Conservation (phyloP, 2,888 invertebrate genomes). For the Tetragnatha montana region DNA sequence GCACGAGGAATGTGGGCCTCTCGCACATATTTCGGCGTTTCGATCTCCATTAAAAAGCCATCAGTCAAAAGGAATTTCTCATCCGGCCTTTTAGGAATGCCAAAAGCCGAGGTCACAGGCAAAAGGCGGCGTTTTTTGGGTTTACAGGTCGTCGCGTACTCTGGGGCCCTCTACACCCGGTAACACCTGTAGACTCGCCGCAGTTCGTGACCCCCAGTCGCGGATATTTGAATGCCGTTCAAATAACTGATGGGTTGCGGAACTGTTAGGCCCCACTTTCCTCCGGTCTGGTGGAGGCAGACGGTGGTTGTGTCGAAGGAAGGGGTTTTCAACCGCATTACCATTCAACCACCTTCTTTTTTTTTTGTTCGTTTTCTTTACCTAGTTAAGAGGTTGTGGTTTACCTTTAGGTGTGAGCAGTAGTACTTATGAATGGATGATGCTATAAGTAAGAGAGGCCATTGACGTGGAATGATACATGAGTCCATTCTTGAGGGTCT, state of each 20-base stretch:
- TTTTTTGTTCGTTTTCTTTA: too few species aligned
- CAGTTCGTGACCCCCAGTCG: slow-evolving; percentile 32
- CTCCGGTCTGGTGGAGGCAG: background rate
- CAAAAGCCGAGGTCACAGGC: slow-evolving; percentile 27
- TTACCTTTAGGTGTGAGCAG: too few species aligned
- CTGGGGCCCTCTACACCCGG: slow-evolving; percentile 26
- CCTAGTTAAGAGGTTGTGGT: too few species aligned
- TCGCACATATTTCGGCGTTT: background rate
- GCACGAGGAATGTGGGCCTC: background rate
- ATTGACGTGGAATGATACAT: too few species aligned
- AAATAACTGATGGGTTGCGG: background rate
- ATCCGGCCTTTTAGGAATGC: background rate
- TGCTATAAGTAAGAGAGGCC: too few species aligned
- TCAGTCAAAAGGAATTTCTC: slow-evolving; percentile 37
- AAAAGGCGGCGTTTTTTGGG: slow-evolving; percentile 46
- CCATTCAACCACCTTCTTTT: too few species aligned
- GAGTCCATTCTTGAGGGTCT: too few species aligned
- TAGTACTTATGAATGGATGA: too few species aligned
- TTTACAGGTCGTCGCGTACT: slow-evolving; percentile 63
- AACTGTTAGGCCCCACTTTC: background rate
- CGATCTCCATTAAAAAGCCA: slow-evolving; percentile 48
- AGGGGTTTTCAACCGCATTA: too few species aligned
- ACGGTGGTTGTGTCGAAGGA: too few species aligned
- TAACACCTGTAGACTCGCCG: slow-evolving; percentile 29
- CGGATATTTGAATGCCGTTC: background rate